Conservation (phyloP, 2,888 invertebrate species). For the Crocallis elinguaria region DNA sequence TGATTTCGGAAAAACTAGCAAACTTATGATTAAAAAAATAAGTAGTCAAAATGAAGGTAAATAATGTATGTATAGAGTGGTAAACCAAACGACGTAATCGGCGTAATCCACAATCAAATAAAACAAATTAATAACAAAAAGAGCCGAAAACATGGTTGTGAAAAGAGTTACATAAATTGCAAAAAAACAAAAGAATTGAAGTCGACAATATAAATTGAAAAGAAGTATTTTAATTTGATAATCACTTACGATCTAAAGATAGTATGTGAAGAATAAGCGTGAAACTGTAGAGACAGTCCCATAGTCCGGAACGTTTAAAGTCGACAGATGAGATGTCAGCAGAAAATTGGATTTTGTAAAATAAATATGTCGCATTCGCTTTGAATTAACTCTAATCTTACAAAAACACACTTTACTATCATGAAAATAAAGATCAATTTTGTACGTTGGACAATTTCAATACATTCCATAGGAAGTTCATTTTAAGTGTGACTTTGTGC, state of each 20-base stretch:
- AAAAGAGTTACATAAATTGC: too few relatives aligned
- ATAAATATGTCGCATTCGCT: slow-evolving; percentile 82
- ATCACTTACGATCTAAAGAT: slow-evolving; percentile 54
- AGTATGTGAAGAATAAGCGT: slow-evolving; percentile 70
- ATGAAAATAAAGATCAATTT: slow-evolving; percentile 45
- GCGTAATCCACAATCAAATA: too few relatives aligned
- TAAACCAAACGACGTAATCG: too few relatives aligned
- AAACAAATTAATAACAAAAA: too few relatives aligned
- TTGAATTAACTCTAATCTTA: slow-evolving; percentile 54
- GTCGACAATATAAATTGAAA: slow-evolving; percentile 29
- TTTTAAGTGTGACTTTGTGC: slow-evolving; percentile 74
- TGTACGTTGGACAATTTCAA: slow-evolving; percentile 6
- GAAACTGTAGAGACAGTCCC: slow-evolving; percentile 76
- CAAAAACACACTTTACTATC: slow-evolving; percentile 44
- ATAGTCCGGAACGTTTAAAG: slow-evolving; percentile 79
- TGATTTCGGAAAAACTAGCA: too few relatives aligned
- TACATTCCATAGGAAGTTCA: slow-evolving; percentile 70
- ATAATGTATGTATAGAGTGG: too few relatives aligned
- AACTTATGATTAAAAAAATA: too few relatives aligned
- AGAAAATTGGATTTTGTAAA: slow-evolving; percentile 85
- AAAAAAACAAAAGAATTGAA: slow-evolving; percentile 15
- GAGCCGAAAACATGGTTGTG: too few relatives aligned
- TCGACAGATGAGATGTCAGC: slow-evolving; percentile 84
- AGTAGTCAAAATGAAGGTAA: too few relatives aligned
- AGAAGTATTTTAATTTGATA: slow-evolving; percentile 48